Percentiles rank a stretch among this genome's conserved stretches.
These are phyloP conservation scores for Myxocyprinus asiaticus DNA, from an alignment of 2,113 vertebrate genomes.

Conservation along the genomic window DNA sequence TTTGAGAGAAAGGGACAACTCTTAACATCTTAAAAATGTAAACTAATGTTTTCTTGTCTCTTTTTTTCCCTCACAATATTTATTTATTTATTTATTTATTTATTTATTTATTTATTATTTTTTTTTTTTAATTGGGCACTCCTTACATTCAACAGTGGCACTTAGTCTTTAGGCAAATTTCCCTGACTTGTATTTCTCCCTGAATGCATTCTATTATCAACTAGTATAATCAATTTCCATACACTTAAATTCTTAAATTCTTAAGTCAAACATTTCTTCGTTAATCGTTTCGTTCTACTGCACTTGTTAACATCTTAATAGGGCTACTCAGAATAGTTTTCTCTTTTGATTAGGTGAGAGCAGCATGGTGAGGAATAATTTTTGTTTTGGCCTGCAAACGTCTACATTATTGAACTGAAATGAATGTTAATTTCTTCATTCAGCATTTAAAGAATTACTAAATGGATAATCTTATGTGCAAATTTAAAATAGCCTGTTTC, in stretches of 20 bases:
- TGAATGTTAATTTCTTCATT: background rate
- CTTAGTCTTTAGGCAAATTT: constrained; percentile 58
- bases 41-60: constrained; percentile 27
- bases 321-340: constrained; percentile 37
- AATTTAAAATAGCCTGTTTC: background rate
- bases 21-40: constrained; percentile 59
- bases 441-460: background rate
- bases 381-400: background rate
- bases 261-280: too few relatives aligned
- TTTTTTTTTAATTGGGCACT: constrained; percentile 39
- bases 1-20: constrained; percentile 50
- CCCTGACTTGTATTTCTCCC: constrained; percentile 53
- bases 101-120: too few relatives aligned
- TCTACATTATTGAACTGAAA: constrained; percentile 1
- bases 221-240: constrained; percentile 15
- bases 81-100: too few relatives aligned
- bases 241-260: too few relatives aligned
- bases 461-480: background rate
- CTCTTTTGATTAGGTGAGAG: constrained; percentile 33
- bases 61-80: too few relatives aligned
- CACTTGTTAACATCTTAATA: constrained; percentile 43
- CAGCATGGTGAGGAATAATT: constrained; percentile 49
- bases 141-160: constrained; percentile 63
- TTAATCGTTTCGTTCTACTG: background rate
- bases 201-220: constrained; percentile 16